A percentile compares a stretch with the other conserved stretches of the same genome.
Conservation (phyloP, 2,797 vertebrate species). For the Thripadectes ignobilis region DNA sequence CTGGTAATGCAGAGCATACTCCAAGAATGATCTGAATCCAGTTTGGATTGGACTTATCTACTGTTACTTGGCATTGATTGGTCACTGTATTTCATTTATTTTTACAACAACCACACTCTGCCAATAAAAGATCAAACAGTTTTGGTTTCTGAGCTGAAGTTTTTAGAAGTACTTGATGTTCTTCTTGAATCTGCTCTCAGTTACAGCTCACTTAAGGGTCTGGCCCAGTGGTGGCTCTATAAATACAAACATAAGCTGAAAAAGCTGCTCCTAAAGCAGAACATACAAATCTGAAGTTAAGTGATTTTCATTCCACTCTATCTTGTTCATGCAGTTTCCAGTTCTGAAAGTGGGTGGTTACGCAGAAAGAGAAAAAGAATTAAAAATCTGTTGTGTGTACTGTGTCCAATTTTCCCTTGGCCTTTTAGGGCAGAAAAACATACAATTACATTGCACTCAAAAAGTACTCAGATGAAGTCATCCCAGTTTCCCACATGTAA, state of each 20-base stretch:
- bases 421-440: not conserved
- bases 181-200: slow-evolving; percentile 61
- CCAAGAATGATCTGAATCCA: slow-evolving; percentile 47
- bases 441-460: not conserved
- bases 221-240: slow-evolving; percentile 47
- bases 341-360: slow-evolving; percentile 23
- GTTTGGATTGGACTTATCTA: slow-evolving; percentile 44
- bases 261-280: slow-evolving; percentile 23
- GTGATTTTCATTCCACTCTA: slow-evolving; percentile 34
- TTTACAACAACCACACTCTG: slow-evolving; percentile 68
- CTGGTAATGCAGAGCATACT: slow-evolving; percentile 31
- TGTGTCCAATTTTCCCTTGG: slow-evolving; percentile 26
- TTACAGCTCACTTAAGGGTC: slow-evolving; percentile 55
- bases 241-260: slow-evolving; percentile 63
- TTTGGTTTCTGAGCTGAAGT: slow-evolving; percentile 49
- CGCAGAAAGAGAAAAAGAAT: not conserved
- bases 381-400: not conserved
- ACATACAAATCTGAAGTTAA: slow-evolving; percentile 9
- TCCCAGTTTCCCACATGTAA: not conserved
- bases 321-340: slow-evolving; percentile 32
- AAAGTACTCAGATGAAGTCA: not conserved
- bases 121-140: slow-evolving; percentile 75
- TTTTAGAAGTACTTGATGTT: slow-evolving; percentile 63
- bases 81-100: slow-evolving; percentile 70
- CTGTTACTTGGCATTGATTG: slow-evolving; percentile 60